Percentiles rank a stretch among this genome's conserved stretches.
Conservation (phyloP, 2,888 invertebrate species). For the Heteromurus nitidus region DNA sequence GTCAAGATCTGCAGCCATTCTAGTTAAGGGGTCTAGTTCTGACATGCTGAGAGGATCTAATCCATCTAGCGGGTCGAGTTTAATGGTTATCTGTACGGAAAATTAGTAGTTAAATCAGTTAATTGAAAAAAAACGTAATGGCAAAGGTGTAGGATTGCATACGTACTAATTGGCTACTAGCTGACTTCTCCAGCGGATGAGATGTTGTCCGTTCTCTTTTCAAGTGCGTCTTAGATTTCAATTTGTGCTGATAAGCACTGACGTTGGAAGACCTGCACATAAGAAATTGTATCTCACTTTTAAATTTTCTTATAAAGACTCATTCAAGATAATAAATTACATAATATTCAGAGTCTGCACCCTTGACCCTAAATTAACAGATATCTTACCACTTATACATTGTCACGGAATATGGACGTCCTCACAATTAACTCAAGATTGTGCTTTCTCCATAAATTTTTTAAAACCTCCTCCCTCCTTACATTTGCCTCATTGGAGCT, state of each 20-base stretch:
- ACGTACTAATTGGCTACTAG: conserved; percentile 42
- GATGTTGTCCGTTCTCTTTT: conserved; percentile 15
- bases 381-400: too few species aligned
- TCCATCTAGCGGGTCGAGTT: conserved; percentile 80
- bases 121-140: background rate
- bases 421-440: too few species aligned
- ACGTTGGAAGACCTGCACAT: conserved; percentile 56
- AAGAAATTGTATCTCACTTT: too few species aligned
- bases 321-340: too few species aligned
- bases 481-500: too few species aligned
- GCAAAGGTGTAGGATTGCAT: background rate
- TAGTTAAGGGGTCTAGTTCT: conserved; percentile 80
- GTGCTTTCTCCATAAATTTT: too few species aligned
- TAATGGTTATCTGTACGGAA: conserved; percentile 73
- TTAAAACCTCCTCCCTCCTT: too few species aligned
- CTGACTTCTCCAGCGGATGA: conserved; percentile 60
- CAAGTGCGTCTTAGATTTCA: conserved; percentile 24
- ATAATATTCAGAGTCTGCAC: background rate
- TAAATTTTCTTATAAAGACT: too few species aligned
- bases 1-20: conserved; percentile 73
- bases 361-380: background rate
- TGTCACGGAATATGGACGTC: too few species aligned
- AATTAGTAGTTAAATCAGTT: background rate
- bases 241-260: conserved; percentile 55
- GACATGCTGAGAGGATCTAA: conserved; percentile 83